Evolutionary conservation across 2,797 vertebrate genomes (phyloP).

Genomic region (Sciurus vulgaris): DNA sequence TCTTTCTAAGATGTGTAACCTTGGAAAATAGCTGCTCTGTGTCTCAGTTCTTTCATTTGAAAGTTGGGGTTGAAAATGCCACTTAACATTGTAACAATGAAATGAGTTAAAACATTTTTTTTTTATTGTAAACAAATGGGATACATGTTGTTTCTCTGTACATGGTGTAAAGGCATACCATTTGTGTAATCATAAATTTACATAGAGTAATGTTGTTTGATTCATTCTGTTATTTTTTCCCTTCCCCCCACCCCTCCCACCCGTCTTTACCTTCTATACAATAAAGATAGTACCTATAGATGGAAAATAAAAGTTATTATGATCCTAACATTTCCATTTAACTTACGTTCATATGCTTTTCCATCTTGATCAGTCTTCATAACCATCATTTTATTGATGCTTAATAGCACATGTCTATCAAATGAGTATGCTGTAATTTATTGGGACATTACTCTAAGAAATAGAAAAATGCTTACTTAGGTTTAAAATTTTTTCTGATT

Average conservation of each 20-base stretch:
- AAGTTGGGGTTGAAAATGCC: slow-evolving; percentile 36
- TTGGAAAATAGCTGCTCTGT: slow-evolving; percentile 35
- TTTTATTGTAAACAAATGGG: too few relatives aligned
- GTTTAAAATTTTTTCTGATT: background rate
- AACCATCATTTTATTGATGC: background rate
- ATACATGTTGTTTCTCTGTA: too few relatives aligned
- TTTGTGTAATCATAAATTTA: too few relatives aligned
- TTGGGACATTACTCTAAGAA: background rate
- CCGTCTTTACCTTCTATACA: too few relatives aligned
- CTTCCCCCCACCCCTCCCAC: too few relatives aligned
- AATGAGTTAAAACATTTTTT: slow-evolving; percentile 65
- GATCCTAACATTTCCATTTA: slow-evolving; percentile 41
- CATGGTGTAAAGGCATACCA: too few relatives aligned
- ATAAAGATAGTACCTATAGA: slow-evolving; percentile 43
- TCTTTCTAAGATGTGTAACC: slow-evolving; percentile 14
- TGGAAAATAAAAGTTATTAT: slow-evolving; percentile 53
- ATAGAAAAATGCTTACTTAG: background rate
- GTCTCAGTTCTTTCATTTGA: slow-evolving; percentile 44
- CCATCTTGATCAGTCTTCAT: slow-evolving; percentile 37
- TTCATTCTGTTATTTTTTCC: too few relatives aligned
- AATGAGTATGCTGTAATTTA: background rate
- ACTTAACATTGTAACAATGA: slow-evolving; percentile 10
- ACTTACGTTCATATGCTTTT: background rate
- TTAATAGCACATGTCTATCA: slow-evolving; percentile 1
- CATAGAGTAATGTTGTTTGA: too few relatives aligned